These are phyloP conservation scores for Tipula confusa DNA, from an alignment of 2,888 invertebrate genomes.

Conservation along the genomic window DNA sequence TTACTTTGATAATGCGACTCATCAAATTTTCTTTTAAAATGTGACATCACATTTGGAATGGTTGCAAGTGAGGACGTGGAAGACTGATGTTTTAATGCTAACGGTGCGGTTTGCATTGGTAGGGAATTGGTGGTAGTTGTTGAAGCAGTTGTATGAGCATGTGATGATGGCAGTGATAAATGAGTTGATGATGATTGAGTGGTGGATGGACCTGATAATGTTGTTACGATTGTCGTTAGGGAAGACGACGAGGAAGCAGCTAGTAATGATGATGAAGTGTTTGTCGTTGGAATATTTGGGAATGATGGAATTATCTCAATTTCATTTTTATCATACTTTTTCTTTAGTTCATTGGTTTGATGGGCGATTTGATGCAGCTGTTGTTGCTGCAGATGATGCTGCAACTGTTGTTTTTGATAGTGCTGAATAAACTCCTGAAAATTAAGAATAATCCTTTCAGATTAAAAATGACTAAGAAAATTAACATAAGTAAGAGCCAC, in stretches of 20 bases:
- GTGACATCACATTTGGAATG: neutral
- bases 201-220: neutral
- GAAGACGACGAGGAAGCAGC: neutral
- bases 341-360: neutral
- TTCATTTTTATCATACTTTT: neutral
- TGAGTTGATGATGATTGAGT: neutral
- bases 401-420: constrained; percentile 4
- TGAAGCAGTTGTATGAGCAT: neutral
- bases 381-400: constrained; percentile 20
- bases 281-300: neutral
- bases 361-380: neutral
- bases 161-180: neutral
- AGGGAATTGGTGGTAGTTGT: neutral
- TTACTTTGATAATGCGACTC: neutral
- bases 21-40: constrained; percentile 15
- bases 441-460: neutral
- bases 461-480: neutral
- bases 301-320: neutral
- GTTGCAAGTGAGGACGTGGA: neutral
- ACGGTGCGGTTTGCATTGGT: neutral
- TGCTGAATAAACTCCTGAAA: constrained; percentile 25
- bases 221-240: neutral
- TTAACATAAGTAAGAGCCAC: too few species aligned
- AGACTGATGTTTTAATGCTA: neutral
- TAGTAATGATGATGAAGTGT: neutral